Evolutionary conservation across 2,113 vertebrate genomes (phyloP).

Genomic region (Zosterops hypoxanthus): DNA sequence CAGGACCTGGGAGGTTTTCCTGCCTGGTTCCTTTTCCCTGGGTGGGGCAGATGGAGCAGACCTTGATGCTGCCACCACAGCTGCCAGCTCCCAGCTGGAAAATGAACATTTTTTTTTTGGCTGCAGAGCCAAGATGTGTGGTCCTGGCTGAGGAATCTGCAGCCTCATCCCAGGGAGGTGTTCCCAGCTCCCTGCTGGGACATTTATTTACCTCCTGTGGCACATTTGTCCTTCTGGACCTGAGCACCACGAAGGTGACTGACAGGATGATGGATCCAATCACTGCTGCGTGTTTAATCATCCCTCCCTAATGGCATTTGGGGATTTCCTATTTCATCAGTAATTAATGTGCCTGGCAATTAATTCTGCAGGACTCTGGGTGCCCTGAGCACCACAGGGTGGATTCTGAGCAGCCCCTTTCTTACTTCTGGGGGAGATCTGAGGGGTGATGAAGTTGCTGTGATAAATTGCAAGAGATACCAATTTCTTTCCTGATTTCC

Average conservation of each 20-base stretch:
- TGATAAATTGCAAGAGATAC: conserved; percentile 41
- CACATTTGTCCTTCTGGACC: conserved; percentile 1
- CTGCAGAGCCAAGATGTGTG: no score
- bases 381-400: conserved; percentile 1
- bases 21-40: no score
- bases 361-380: conserved; percentile 27
- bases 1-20: no score
- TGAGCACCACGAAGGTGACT: conserved; percentile 51
- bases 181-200: no score
- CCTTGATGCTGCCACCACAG: no score
- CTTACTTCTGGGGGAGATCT: conserved; percentile 6
- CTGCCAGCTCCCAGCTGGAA: no score
- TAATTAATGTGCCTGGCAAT: conserved; percentile 63
- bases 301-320: conserved; percentile 51
- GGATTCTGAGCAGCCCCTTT: conserved; percentile 23
- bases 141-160: no score
- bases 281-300: conserved; percentile 38
- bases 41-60: no score
- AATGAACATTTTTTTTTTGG: no score
- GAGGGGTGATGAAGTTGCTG: conserved; percentile 32
- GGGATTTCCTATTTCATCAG: conserved; percentile 68
- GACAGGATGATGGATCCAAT: conserved; percentile 14
- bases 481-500: not conserved
- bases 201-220: not conserved
- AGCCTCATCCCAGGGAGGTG: no score